Conservation (phyloP, 2,113 vertebrate species). For the Oenanthe melanoleuca region DNA sequence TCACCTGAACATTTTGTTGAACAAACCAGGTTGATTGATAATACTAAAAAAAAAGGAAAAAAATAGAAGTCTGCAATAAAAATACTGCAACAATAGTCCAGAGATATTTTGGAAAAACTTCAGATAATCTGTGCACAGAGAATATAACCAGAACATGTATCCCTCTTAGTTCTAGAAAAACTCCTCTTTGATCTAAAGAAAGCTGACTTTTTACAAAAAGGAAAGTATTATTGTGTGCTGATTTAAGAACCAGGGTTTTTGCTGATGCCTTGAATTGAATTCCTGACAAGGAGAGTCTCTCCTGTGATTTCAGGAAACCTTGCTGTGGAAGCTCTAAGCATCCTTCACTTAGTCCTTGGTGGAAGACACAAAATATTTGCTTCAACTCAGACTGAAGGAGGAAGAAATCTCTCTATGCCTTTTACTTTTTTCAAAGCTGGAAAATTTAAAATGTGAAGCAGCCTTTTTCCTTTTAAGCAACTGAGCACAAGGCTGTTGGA, state of each 20-base stretch:
- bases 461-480: background rate
- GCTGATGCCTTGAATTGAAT: background rate
- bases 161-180: background rate
- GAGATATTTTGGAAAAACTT: background rate
- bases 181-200: background rate
- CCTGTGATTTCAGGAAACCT: background rate
- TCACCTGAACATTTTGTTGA: background rate
- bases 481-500: background rate
- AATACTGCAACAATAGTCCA: background rate
- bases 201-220: background rate
- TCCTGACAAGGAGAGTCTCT: background rate
- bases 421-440: background rate
- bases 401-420: background rate
- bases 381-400: background rate
- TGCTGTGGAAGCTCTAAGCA: background rate
- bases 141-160: background rate
- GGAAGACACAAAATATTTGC: background rate
- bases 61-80: background rate
- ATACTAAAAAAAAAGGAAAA: background rate
- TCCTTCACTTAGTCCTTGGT: background rate
- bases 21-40: background rate
- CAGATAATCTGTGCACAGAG: background rate
- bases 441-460: background rate
- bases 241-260: background rate
- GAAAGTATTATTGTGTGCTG: background rate